A percentile compares a stretch with the other conserved stretches of the same genome.
phyloP scores from a whole-genome alignment of 2,888 invertebrate genomes.

The Margaritifera margaritifera region DNA sequence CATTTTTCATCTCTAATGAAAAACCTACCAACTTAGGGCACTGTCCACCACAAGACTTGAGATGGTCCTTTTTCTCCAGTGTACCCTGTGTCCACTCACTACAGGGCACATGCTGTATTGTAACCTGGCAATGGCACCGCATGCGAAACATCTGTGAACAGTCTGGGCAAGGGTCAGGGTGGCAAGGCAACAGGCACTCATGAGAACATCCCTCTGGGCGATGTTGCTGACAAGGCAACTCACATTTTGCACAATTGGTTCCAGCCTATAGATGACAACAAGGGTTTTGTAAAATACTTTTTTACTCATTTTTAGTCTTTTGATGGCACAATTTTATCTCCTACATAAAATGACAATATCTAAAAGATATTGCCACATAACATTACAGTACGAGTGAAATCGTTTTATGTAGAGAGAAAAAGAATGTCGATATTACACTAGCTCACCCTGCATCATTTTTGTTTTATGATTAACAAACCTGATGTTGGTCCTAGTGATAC shows the following conservation, averaged over 20 bases:
- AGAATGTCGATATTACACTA: too few species aligned
- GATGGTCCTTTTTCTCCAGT: constrained; percentile 72
- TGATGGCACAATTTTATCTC: too few species aligned
- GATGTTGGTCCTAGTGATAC: too few species aligned
- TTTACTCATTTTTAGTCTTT: too few species aligned
- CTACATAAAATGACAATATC: too few species aligned
- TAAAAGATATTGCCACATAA: too few species aligned
- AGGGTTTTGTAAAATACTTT: too few species aligned
- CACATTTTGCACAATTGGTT: constrained; percentile 69
- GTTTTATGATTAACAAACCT: too few species aligned
- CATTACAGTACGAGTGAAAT: too few species aligned
- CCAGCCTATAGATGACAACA: constrained; percentile 57
- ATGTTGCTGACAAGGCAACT: constrained; percentile 65
- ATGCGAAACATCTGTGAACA: constrained; percentile 76
- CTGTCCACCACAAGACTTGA: constrained; percentile 84
- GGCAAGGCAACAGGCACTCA: constrained; percentile 78
- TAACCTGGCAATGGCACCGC: constrained; percentile 88
- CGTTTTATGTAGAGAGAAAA: too few species aligned
- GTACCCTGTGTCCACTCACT: constrained; percentile 77
- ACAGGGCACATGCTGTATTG: constrained; percentile 84
- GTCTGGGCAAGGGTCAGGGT: constrained; percentile 81
- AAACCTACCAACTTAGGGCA: constrained; percentile 85
- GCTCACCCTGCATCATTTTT: too few species aligned
- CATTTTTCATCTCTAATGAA: background rate
- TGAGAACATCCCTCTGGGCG: constrained; percentile 83